Evolutionary conservation across 2,888 invertebrate species (phyloP), one percentile per base, ranked within the genome.

Genomic region (Rhimphoctona megacephalus): DNA sequence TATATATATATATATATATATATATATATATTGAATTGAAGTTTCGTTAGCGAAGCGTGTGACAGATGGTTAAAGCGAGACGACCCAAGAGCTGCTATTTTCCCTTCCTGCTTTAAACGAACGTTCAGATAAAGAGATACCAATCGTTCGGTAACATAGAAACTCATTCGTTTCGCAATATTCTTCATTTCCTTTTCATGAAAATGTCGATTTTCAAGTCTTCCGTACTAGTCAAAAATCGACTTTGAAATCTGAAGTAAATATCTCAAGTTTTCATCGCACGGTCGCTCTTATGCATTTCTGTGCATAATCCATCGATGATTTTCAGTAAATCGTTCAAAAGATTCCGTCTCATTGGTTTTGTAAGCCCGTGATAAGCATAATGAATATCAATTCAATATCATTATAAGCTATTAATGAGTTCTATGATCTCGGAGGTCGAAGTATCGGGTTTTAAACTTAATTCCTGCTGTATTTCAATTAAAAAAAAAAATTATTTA

Each of bases 41-140:
- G 64, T 74, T 77, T 83, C 81, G 78, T 86, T 74, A 86, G 64
- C 86, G 86, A 84, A 81, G 83, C 86, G 84, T 86, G 78, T 83
- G 83, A 81, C 81, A 81, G 78, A 76, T 72, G 17, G 66, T 39
- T 52, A 67, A 83, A 73, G 61, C 52, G 61, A 70, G 61, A 64
- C 46, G 64, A 78, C 43, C 66, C 49, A n/a, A 52, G 33, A 69
- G 54, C 66, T 22, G 14, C 54, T 73, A 76, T 84, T 86, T 84
- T 81, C 81, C 74, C 86, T 86, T 84, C 84, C 84, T 84, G 86
- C 52, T 61, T 78, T 36, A 57, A 74, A 84, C 70, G 66, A 80
- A 70, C 69, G 77, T 52, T 43, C 69, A 25, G 54, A 52, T 54
- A 36, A 69, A 7, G 61, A 82, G 73, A 83, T 73, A 73, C 66